Evolutionary conservation across 1,140 invertebrate genomes (phyloP), one percentile per base, ranked within the genome.

Genomic region (Dicyema japonicum): DNA sequence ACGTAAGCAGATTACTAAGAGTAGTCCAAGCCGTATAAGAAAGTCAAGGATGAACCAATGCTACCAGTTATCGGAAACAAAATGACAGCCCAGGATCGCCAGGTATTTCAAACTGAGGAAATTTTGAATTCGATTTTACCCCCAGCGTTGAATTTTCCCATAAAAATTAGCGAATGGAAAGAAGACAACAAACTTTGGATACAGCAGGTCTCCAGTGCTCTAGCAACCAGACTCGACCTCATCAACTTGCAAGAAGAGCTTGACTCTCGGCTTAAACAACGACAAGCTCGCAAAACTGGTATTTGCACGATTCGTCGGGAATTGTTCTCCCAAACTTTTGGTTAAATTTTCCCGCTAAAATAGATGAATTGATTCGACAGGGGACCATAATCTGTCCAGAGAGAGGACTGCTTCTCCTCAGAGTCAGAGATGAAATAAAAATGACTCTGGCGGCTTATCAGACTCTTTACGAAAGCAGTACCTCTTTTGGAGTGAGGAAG

Each of bases 301-400:
- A 80, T 92, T 38, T 92, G 82, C 54, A 75, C 78, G 0, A 67
- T 88, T 24, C 58, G 82, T 24, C 56, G 78, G 25, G 69, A 85
- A 45, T 61, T 94, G 0, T 92, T 88, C 43, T 72, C 72, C 2
- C 78, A 92, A 49, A 80, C 76, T 46, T 92, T 92, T 50, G 75
- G 75, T 69, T 62, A 58, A 42, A 38, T n/a, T n/a, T n/a, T n/a
- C n/a, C n/a, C n/a, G n/a, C n/a, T n/a, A n/a, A n/a, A n/a, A n/a
- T 37, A 74, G 72, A 80, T 55, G 74, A 82, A 51, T 53, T 80
- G 18, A 80, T 80, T 39, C 55, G 74, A 15, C 67, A 92, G 60
- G 74, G 88, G 7, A 88, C 80, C 3, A 72, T 94, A 8, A 90
- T 85, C 47, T 92, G 85, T 46, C 69, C 71, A 0, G 82, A 94